Evolutionary conservation across 2,797 vertebrate species (phyloP), one percentile per base, ranked within the genome.

Genomic region (Catostomus latipinnis): DNA sequence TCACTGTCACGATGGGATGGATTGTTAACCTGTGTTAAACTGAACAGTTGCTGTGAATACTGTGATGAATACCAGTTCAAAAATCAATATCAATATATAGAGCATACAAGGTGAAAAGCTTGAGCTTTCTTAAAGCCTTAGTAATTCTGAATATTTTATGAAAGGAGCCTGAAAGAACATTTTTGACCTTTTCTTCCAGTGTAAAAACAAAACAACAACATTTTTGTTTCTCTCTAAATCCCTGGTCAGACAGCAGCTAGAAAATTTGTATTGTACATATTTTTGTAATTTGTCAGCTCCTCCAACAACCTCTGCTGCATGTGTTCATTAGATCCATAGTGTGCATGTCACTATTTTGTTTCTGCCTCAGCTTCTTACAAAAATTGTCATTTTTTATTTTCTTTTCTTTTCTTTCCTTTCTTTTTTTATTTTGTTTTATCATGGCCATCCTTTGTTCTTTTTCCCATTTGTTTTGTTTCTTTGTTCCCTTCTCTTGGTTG

Each of bases 271-370:
- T 34, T 2, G 34, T 34, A 34, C 1, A 70, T 56, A 62, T 62
- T 65, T 88, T 83, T 91, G 86, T 93, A 90, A 93, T 93, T 90
- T 91, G 93, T 93, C 93, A 94, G 94, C 95, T 95, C 91, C 91
- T 84, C 94, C 93, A 95, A 94, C 93, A 95, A 94, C 95, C 96
- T 98, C 96, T 99, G 97, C 98, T 97, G 97, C 97, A 98, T 98
- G 97, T 85, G 89, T 97, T 95, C 91, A 93, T 94, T 86, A 94
- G 87, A 95, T 90, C 94, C 96, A 97, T 96, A 94, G 92, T 94
- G 87, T 96, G 97, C 97, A 98, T 98, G 97, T 90, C 11, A 73
- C 62, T 81, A 61, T 78, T 86, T 79, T 58, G 69, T 75, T 94
- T 94, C 90, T 93, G 93, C 94, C 94, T 90, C 87, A 87, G 89